A percentile compares a stretch with the other conserved stretches of the same genome.
These are phyloP conservation scores for Stigmatopora argus DNA, from an alignment of 2,113 vertebrate species.

Conservation along the genomic window DNA sequence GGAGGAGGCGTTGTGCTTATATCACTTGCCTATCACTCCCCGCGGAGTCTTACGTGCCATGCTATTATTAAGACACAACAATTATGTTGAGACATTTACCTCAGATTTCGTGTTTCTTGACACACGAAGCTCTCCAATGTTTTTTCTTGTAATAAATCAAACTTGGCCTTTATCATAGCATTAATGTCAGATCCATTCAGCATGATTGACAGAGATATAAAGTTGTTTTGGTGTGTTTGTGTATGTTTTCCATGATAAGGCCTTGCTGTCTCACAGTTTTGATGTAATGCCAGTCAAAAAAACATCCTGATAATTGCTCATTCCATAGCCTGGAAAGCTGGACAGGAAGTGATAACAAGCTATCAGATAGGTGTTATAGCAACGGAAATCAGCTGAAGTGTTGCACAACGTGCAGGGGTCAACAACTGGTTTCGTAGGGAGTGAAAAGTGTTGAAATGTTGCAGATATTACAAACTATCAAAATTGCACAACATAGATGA, in stretches of 20 bases:
- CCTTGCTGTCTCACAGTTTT: slow-evolving; percentile 35
- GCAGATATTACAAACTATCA: too few species aligned
- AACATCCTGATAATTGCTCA: slow-evolving; percentile 44
- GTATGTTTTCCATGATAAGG: slow-evolving; percentile 55
- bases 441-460: too few species aligned
- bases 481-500: too few species aligned
- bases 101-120: not conserved
- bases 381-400: not conserved
- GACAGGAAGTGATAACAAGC: slow-evolving; percentile 54
- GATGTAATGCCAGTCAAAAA: slow-evolving; percentile 30
- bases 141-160: slow-evolving; percentile 24
- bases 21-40: slow-evolving; percentile 17
- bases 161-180: slow-evolving; percentile 30
- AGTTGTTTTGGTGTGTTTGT: slow-evolving; percentile 39
- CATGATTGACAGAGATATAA: slow-evolving; percentile 31
- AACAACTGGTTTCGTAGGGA: not conserved
- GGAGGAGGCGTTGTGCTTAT: slow-evolving; percentile 13
- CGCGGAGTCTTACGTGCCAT: not conserved
- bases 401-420: not conserved
- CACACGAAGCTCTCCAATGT: not conserved
- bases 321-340: slow-evolving; percentile 29
- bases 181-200: slow-evolving; percentile 35
- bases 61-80: not conserved
- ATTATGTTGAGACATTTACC: not conserved
- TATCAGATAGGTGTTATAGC: slow-evolving; percentile 14